A percentile compares a stretch with the other conserved stretches of the same genome.
Conservation (phyloP, 2,113 vertebrate genomes). For the Electrona antarctica region DNA sequence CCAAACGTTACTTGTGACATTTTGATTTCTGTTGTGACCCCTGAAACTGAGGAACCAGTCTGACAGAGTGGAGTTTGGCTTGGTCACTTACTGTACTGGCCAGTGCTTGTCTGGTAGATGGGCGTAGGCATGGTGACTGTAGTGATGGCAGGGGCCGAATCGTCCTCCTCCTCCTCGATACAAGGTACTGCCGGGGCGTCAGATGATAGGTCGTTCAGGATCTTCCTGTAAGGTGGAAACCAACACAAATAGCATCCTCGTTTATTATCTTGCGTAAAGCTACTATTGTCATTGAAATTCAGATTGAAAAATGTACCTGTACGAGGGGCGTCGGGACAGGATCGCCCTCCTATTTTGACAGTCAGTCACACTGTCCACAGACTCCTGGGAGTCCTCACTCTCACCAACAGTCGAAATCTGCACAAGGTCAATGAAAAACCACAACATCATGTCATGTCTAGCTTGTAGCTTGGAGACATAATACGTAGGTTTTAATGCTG, state of each 20-base stretch:
- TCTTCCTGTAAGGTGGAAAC: constrained; percentile 86
- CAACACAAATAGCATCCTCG: not conserved
- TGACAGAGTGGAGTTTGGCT: not conserved
- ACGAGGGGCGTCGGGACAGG: constrained; percentile 94
- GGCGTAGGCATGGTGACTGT: constrained; percentile 98
- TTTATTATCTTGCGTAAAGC: too few species aligned
- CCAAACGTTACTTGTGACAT: too few species aligned
- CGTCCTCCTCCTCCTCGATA: constrained; percentile 98
- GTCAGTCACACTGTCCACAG: constrained; percentile 97
- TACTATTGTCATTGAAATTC: not conserved
- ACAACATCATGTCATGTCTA: too few species aligned
- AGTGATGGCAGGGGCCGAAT: constrained; percentile 91
- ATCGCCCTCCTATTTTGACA: constrained; percentile 98
- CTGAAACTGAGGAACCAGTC: too few species aligned
- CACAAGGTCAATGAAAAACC: constrained; percentile 47
- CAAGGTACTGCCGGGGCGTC: constrained; percentile 93
- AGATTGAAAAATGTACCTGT: constrained; percentile 82
- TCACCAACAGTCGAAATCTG: constrained; percentile 98
- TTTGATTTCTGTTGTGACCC: too few species aligned
- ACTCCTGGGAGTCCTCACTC: constrained; percentile 98
- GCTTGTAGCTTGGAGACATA: too few species aligned
- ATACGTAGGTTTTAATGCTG: too few species aligned
- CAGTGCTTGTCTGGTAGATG: constrained; percentile 98
- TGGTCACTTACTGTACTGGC: constrained; percentile 92
- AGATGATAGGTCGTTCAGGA: constrained; percentile 97